Evolutionary conservation across 2,888 invertebrate genomes (phyloP).

Genomic region (Muschampia plurimacula): DNA sequence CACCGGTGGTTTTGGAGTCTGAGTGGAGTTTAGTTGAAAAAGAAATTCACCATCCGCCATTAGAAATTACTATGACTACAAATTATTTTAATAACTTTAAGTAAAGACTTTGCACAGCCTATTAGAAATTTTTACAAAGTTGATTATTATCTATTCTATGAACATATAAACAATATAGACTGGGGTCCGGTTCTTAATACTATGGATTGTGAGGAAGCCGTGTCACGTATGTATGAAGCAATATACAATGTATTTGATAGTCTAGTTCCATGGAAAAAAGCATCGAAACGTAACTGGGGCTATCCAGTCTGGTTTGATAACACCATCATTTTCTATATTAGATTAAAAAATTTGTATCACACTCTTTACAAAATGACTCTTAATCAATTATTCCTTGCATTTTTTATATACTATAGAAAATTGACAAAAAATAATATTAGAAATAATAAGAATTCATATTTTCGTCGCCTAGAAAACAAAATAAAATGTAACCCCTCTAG

Average conservation of each 20-base stretch:
- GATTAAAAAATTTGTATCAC: constrained; percentile 1
- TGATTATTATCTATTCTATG: not conserved
- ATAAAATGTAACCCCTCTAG: no score
- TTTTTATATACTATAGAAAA: not conserved
- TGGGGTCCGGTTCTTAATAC: not conserved
- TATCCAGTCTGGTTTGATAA: not conserved
- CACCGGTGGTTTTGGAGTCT: no score
- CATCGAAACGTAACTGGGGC: not conserved
- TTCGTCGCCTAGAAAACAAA: not conserved
- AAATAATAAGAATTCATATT: not conserved
- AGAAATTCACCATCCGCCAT: no score
- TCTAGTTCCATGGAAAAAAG: not conserved
- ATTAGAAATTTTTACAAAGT: no score
- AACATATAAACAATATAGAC: not conserved
- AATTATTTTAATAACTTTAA: no score
- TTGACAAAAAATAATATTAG: not conserved
- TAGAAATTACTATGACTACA: no score
- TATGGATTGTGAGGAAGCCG: not conserved
- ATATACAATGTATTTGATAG: not conserved
- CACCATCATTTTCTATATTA: not conserved
- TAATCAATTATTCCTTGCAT: not conserved
- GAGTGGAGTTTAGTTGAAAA: no score
- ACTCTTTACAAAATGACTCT: not conserved
- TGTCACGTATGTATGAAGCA: not conserved
- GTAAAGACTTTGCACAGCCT: no score